Percentiles rank a stretch among this genome's conserved stretches.
Conservation (phyloP, 35 echinoderm and acorn worm species). For the Lytechinus pictus region DNA sequence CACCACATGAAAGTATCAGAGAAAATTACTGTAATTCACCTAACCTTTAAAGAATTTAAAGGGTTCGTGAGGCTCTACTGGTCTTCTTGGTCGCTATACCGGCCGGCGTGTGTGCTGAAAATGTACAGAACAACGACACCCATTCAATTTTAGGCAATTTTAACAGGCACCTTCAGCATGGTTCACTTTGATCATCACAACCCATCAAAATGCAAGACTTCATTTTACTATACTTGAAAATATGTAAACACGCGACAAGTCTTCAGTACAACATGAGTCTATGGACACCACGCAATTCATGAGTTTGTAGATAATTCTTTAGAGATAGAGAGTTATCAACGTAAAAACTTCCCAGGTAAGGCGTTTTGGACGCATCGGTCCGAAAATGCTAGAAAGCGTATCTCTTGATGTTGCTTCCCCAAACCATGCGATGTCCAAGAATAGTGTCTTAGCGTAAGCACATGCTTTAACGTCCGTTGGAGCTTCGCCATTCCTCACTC, state of each 20-base stretch:
- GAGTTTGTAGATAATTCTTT: background rate
- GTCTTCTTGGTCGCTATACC: conserved; percentile 34
- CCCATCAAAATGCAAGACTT: background rate
- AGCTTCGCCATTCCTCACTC: background rate
- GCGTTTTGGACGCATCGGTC: background rate
- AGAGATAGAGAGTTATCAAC: conserved; percentile 23
- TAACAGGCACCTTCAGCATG: background rate
- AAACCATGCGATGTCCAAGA: background rate
- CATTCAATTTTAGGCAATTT: conserved; percentile 11
- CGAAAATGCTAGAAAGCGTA: conserved; percentile 1
- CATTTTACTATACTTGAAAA: background rate
- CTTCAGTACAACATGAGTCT: background rate
- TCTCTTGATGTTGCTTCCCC: background rate
- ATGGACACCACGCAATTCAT: conserved; percentile 19
- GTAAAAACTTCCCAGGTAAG: background rate
- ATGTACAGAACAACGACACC: conserved; percentile 45
- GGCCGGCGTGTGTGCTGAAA: conserved; percentile 32
- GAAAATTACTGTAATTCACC: background rate
- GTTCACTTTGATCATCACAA: conserved; percentile 13
- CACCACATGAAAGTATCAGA: background rate
- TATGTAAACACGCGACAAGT: background rate
- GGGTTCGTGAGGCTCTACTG: conserved; percentile 34
- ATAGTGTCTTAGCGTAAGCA: background rate
- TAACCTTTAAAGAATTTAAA: background rate
- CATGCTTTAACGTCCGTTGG: background rate